Evolutionary conservation across 2,797 vertebrate genomes (phyloP).

Genomic region (Diceros bicornis): DNA sequence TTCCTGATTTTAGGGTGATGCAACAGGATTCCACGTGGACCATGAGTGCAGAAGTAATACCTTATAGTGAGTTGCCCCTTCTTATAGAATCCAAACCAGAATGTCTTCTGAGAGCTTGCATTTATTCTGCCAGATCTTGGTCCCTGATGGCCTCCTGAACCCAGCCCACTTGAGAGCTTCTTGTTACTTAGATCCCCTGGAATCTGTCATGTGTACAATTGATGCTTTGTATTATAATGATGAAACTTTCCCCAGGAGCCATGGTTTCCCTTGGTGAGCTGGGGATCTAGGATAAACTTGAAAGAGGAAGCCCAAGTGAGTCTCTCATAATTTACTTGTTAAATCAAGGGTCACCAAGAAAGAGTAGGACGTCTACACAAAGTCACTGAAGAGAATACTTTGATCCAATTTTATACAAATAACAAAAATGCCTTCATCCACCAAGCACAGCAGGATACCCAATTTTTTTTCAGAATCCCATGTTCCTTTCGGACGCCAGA

Average conservation of each 20-base stretch:
- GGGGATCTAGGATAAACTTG: no score
- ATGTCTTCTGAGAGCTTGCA: background rate
- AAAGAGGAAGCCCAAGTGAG: background rate
- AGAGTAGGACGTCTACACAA: background rate
- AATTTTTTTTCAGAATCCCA: no score
- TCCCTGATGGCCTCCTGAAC: rapidly evolving
- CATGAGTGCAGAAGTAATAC: background rate
- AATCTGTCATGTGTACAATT: rapidly evolving
- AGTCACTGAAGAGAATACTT: background rate
- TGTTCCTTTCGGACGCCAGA: background rate
- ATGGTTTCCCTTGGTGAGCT: background rate
- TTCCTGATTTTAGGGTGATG: background rate
- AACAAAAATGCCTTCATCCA: background rate
- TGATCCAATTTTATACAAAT: background rate
- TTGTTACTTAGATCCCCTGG: background rate
- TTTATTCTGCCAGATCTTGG: background rate
- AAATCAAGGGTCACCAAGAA: background rate
- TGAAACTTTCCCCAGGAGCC: no score
- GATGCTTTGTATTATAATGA: background rate
- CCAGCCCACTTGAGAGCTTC: background rate
- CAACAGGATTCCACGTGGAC: background rate
- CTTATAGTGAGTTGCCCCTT: background rate
- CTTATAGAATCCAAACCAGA: background rate
- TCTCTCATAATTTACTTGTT: background rate
- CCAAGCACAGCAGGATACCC: background rate